phyloP scores from a whole-genome alignment of 2,888 invertebrate species.

The Papilio elwesi region DNA sequence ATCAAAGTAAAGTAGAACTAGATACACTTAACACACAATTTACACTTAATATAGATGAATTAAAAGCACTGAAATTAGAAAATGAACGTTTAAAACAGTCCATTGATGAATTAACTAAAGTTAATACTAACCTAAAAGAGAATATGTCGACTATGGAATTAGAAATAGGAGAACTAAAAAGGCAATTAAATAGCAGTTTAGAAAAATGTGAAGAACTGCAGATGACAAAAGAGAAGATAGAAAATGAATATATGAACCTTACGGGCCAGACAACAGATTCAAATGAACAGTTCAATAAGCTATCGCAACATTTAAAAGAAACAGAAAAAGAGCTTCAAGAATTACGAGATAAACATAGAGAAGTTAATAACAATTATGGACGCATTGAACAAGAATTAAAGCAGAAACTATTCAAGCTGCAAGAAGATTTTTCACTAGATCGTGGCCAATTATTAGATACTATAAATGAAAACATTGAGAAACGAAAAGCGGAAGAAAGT shows the following conservation, averaged over 20 bases:
- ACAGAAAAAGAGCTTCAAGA: constrained; percentile 84
- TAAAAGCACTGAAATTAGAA: constrained; percentile 73
- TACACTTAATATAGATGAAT: constrained; percentile 70
- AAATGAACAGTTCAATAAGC: constrained; percentile 82
- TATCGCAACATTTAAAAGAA: constrained; percentile 82
- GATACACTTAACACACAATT: constrained; percentile 77
- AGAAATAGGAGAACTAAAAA: constrained; percentile 82
- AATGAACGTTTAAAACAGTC: constrained; percentile 72
- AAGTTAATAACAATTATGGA: constrained; percentile 71
- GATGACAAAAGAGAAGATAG: constrained; percentile 83
- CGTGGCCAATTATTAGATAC: constrained; percentile 68
- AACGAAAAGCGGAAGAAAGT: constrained; percentile 64
- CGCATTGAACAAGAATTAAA: constrained; percentile 78
- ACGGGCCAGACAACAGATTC: constrained; percentile 85
- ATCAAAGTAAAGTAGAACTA: constrained; percentile 78
- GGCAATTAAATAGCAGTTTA: constrained; percentile 81
- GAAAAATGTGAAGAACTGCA: constrained; percentile 84
- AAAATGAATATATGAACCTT: constrained; percentile 84
- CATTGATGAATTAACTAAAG: constrained; percentile 71
- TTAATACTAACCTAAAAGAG: constrained; percentile 66
- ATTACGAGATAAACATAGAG: constrained; percentile 76
- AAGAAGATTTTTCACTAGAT: constrained; percentile 71
- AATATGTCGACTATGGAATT: constrained; percentile 79
- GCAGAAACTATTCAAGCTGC: constrained; percentile 74
- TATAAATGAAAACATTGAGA: constrained; percentile 67